A percentile compares a stretch with the other conserved stretches of the same genome.
These are phyloP conservation scores for Stramonita haemastoma DNA, from an alignment of 2,888 invertebrate genomes.

Conservation along the genomic window DNA sequence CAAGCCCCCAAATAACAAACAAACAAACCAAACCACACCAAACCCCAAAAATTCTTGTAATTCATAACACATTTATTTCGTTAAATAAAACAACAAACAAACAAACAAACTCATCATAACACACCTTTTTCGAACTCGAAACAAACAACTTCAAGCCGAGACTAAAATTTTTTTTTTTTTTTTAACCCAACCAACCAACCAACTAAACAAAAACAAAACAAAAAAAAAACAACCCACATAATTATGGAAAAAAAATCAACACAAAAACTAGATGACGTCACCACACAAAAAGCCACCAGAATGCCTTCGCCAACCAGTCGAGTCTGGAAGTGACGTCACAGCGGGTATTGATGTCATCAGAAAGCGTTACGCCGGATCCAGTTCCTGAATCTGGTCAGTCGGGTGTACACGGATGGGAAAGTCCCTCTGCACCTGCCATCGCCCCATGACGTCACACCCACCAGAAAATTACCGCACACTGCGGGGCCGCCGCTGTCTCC, in stretches of 20 bases:
- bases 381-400: neutral
- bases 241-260: neutral
- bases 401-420: conserved; percentile 9
- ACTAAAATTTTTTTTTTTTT: too few relatives aligned
- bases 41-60: neutral
- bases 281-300: neutral
- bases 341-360: neutral
- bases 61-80: neutral
- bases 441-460: conserved; percentile 51
- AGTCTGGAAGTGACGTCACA: neutral
- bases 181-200: neutral
- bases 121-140: neutral
- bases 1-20: too few relatives aligned
- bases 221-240: neutral
- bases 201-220: neutral
- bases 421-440: too few relatives aligned
- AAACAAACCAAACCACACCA: neutral
- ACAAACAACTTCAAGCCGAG: too few relatives aligned
- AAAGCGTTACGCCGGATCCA: neutral
- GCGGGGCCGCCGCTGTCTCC: conserved; percentile 74
- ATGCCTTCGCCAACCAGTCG: neutral
- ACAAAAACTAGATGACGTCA: too few relatives aligned
- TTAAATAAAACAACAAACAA: neutral
- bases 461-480: conserved; percentile 61
- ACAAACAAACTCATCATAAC: neutral